These are phyloP conservation scores for Aphelenchoides avenae DNA, from an alignment of 1,140 invertebrate genomes.

Conservation along the genomic window DNA sequence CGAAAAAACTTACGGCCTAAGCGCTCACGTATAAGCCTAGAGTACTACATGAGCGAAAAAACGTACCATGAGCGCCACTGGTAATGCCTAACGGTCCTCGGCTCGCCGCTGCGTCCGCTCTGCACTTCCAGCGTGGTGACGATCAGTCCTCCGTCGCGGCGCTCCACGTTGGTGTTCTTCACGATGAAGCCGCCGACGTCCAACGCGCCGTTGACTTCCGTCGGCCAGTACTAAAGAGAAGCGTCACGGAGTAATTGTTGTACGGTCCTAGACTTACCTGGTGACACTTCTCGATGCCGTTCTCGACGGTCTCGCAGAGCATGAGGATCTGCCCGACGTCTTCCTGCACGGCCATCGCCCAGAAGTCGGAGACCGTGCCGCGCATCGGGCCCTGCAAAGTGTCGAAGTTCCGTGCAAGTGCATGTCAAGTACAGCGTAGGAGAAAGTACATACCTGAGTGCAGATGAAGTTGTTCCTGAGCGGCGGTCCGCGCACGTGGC, in stretches of 20 bases:
- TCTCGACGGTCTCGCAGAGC: conserved; percentile 77
- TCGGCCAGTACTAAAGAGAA: conserved; percentile 18
- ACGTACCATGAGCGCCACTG: conserved; percentile 27
- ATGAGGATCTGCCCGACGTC: conserved; percentile 75
- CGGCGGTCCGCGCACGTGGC: conserved; percentile 1
- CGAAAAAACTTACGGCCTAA: too few relatives aligned
- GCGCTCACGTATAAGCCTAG: too few relatives aligned
- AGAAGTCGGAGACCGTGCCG: conserved; percentile 79
- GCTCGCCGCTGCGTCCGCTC: not conserved
- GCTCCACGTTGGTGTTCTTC: conserved; percentile 10
- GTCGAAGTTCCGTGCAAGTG: too few relatives aligned
- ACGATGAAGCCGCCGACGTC: conserved; percentile 10
- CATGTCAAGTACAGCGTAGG: not conserved
- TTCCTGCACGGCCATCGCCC: conserved; percentile 80
- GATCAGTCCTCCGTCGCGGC: conserved; percentile 2
- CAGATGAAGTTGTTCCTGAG: conserved; percentile 9
- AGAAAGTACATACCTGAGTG: not conserved
- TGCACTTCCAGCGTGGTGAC: conserved; percentile 13
- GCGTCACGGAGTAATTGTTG: not conserved
- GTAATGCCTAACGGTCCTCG: conserved; percentile 14
- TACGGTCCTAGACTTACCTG: conserved; percentile 60
- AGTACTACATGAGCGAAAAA: too few relatives aligned
- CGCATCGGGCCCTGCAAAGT: conserved; percentile 67
- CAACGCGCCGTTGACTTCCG: conserved; percentile 2
- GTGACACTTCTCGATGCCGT: too few relatives aligned